Base-by-base conservation (phyloP, 2,113 vertebrate genomes). In the Tympanuchus pallidicinctus region DNA sequence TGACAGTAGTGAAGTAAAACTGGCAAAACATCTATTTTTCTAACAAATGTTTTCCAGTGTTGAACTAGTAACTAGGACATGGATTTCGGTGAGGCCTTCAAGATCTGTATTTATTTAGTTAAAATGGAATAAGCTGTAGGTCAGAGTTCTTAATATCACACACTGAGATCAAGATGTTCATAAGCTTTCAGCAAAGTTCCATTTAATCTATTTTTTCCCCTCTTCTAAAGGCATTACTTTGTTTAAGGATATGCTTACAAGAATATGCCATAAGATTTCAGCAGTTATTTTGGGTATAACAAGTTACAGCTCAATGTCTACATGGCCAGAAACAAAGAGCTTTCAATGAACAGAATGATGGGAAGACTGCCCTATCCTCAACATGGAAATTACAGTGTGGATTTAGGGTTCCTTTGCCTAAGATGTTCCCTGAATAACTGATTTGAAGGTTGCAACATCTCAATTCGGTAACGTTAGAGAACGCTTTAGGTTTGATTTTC, bases 321-420 rank as follows among this genome's bases (percentile, higher is more conserved):
- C 34, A 75, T 78, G 36, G 61, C 13, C 30, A 57, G 47, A 74
- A 90, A 73, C 16, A 82, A n/a, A 27, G 21, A 81, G 25, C 22
- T 83, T 78, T 78, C 56, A 40, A 75, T 18, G 3, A 88, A 67
- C 0, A 45, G 45, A 63, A 42, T 4, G 10, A 52, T 0, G 63
- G 15, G 32, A 88, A 78, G 28, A 78, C 13, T 76, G 57, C 8
- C 13, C 72, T 22, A 10, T 32, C 21, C n/a, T 17, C 30, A 32
- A n/a, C 0, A 2, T 8, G 27, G 13, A 86, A 61, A 27, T 52
- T 43, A 52, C 12, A 32, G 34, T 0, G 1, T 6, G 30, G 11
- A 83, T 57, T 30, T 57, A 34, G 45, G 25, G 25, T 36, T 64
- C 42, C 32, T 63, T 38, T 27, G 3, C 43, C 27, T 61, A 61